Evolutionary conservation across 2,888 invertebrate species (phyloP).

Genomic region (Linhomoeus sp.): DNA sequence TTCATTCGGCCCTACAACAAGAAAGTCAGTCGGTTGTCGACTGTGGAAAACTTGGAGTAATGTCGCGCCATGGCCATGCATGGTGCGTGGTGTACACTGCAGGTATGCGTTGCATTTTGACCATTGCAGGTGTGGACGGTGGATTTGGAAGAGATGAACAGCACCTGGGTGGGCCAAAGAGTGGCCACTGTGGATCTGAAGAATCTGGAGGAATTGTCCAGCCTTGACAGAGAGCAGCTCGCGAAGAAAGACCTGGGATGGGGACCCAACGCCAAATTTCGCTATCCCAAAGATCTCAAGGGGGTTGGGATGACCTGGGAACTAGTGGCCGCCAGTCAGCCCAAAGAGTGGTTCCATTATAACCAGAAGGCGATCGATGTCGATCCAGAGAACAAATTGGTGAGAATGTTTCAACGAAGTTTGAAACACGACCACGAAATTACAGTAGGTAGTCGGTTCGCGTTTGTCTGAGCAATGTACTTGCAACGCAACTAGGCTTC

Average conservation of each 20-base stretch:
- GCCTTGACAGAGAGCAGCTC: not conserved
- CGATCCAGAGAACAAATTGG: conserved; percentile 9
- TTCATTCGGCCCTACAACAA: conserved; percentile 20
- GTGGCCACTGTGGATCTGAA: conserved; percentile 12
- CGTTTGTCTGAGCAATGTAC: too few species aligned
- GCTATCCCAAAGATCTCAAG: conserved; percentile 12
- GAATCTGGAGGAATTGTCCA: conserved; percentile 7
- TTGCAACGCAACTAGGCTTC: too few species aligned
- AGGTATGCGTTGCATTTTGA: too few species aligned
- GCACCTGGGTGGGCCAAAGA: conserved; percentile 13
- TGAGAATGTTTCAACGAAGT: too few species aligned
- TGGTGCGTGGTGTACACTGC: too few species aligned
- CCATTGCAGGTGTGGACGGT: conserved; percentile 17
- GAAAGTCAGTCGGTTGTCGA: too few species aligned
- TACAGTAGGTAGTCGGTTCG: too few species aligned
- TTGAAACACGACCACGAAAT: too few species aligned
- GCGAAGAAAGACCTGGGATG: conserved; percentile 4
- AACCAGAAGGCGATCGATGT: conserved; percentile 8
- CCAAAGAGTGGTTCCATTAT: conserved; percentile 9
- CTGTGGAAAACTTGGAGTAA: too few species aligned
- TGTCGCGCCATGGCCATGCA: too few species aligned
- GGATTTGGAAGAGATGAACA: conserved; percentile 11
- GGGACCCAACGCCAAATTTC: conserved; percentile 3
- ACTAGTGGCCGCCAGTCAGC: conserved; percentile 8
- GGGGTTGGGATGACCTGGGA: conserved; percentile 15